These are phyloP conservation scores for Eupithecia subumbrata DNA, from an alignment of 2,888 invertebrate genomes.

Conservation along the genomic window DNA sequence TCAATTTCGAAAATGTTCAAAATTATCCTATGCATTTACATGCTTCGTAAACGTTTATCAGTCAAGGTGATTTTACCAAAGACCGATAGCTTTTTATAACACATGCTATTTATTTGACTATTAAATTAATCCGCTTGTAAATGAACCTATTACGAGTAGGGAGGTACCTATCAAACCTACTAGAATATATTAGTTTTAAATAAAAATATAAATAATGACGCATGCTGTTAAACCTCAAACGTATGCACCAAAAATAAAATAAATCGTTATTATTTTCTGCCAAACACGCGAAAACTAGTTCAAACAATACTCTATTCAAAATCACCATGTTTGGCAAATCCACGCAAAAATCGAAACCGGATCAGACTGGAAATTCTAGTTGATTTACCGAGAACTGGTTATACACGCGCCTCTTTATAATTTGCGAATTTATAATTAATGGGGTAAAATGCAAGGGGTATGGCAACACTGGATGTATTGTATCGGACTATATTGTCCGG, in stretches of 20 bases:
- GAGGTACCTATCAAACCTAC: neutral
- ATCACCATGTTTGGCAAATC: slow-evolving; percentile 74
- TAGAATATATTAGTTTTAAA: neutral
- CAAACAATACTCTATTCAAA: slow-evolving; percentile 67
- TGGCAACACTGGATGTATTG: slow-evolving; percentile 59
- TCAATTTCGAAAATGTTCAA: neutral
- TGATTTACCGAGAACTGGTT: slow-evolving; percentile 66
- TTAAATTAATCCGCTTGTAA: neutral
- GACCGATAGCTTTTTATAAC: neutral
- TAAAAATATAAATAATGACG: neutral
- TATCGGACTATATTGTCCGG: slow-evolving; percentile 66
- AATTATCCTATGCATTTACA: neutral
- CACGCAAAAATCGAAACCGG: slow-evolving; percentile 64
- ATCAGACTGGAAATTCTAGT: slow-evolving; percentile 73
- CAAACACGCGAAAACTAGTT: slow-evolving; percentile 63
- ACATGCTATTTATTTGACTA: neutral
- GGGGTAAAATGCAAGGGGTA: slow-evolving; percentile 44
- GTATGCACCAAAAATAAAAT: slow-evolving; percentile 27
- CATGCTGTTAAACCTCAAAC: slow-evolving; percentile 19
- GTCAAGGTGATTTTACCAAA: neutral
- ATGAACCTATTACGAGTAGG: neutral
- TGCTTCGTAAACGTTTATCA: neutral
- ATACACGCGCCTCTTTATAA: slow-evolving; percentile 73
- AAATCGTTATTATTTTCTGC: slow-evolving; percentile 54
- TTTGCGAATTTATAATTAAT: slow-evolving; percentile 61